These are phyloP conservation scores for Campoplex capitator DNA, from an alignment of 2,888 invertebrate genomes.

Conservation along the genomic window DNA sequence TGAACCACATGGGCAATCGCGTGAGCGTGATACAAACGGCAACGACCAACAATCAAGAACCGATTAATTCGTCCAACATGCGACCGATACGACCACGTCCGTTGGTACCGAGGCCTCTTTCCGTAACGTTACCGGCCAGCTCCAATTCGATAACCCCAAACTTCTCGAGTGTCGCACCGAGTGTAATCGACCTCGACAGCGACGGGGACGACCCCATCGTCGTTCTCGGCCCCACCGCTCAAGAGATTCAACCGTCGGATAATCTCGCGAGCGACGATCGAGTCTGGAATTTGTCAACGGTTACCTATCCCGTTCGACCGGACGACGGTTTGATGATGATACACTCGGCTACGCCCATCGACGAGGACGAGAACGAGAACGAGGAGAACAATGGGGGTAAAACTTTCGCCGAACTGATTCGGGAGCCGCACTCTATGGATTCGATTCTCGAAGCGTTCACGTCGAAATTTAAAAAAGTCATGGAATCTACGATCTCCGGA, in stretches of 20 bases:
- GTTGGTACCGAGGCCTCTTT: not conserved
- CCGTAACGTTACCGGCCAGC: conserved; percentile 33
- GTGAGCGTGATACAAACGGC: conserved; percentile 39
- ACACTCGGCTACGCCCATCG: conserved; percentile 26
- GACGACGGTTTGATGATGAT: conserved; percentile 57
- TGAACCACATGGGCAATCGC: conserved; percentile 44
- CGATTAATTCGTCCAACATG: conserved; percentile 29
- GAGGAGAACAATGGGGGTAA: conserved; percentile 1
- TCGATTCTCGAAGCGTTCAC: conserved; percentile 72
- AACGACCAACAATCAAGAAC: conserved; percentile 8
- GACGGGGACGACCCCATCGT: conserved; percentile 75
- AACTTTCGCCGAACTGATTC: conserved; percentile 71
- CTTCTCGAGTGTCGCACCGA: conserved; percentile 63
- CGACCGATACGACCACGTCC: conserved; percentile 34
- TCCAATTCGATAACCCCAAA: conserved; percentile 38
- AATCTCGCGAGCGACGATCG: conserved; percentile 37
- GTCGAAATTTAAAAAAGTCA: conserved; percentile 66
- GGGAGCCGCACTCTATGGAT: conserved; percentile 74
- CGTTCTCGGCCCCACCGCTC: conserved; percentile 2
- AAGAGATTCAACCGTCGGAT: not conserved
- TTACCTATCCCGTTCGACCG: conserved; percentile 51
- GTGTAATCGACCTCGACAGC: conserved; percentile 79
- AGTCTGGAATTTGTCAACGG: conserved; percentile 31
- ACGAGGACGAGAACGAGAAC: conserved; percentile 29
- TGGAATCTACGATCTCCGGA: conserved; percentile 36